Conservation (phyloP, 2,888 invertebrate species). For the Tiliacea citrago region DNA sequence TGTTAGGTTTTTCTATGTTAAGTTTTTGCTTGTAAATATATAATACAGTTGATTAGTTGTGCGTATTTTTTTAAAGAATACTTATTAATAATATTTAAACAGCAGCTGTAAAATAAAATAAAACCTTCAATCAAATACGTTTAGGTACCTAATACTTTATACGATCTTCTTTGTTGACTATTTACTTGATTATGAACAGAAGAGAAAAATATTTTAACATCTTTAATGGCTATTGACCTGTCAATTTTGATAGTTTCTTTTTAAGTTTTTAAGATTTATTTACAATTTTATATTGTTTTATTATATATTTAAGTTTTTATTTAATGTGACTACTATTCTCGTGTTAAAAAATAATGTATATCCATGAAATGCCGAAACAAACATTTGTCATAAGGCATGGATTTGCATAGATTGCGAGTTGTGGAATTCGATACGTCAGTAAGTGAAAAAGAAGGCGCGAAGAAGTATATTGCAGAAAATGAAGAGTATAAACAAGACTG, state of each 20-base stretch:
- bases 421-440: slow-evolving; percentile 64
- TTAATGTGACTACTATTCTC: slow-evolving; percentile 23
- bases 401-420: slow-evolving; percentile 69
- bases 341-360: slow-evolving; percentile 23
- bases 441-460: slow-evolving; percentile 34
- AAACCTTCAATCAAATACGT: not conserved
- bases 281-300: slow-evolving; percentile 58
- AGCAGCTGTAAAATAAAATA: not conserved
- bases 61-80: too few relatives aligned
- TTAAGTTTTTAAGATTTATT: slow-evolving; percentile 60
- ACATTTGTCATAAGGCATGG: slow-evolving; percentile 55
- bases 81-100: too few relatives aligned
- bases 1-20: too few relatives aligned
- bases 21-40: too few relatives aligned
- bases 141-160: not conserved
- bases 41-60: too few relatives aligned
- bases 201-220: slow-evolving; percentile 11
- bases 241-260: slow-evolving; percentile 63
- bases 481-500: slow-evolving; percentile 6
- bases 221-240: slow-evolving; percentile 18
- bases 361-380: slow-evolving; percentile 20
- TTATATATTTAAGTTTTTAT: slow-evolving; percentile 42
- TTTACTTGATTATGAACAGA: not conserved
- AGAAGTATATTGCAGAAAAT: slow-evolving; percentile 25
- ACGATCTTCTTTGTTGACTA: not conserved